Percentiles rank a stretch among this genome's conserved stretches.
phyloP scores from a whole-genome alignment of 2,113 vertebrate genomes.

The Hassar affinis region DNA sequence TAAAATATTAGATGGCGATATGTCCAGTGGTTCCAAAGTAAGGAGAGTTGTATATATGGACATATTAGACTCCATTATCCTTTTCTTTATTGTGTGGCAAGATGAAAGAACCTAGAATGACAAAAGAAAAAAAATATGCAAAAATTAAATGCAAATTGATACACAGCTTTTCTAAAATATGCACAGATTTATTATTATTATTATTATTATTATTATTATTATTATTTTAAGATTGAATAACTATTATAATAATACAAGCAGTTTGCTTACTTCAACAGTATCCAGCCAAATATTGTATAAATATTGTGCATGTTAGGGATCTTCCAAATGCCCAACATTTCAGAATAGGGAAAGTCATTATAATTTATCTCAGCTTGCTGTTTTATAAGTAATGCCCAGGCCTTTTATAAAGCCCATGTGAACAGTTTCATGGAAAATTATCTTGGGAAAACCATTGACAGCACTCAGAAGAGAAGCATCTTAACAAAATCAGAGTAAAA shows the following conservation, averaged over 20 bases:
- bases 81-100: not conserved
- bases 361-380: not conserved
- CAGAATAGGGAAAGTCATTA: not conserved
- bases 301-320: not conserved
- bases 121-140: too few relatives aligned
- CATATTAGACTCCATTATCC: slow-evolving; percentile 28
- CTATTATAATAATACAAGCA: not conserved
- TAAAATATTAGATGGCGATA: too few relatives aligned
- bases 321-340: not conserved
- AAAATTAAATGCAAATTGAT: not conserved
- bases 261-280: not conserved
- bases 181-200: too few relatives aligned
- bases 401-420: not conserved
- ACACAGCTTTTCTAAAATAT: not conserved
- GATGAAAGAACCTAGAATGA: not conserved
- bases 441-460: not conserved
- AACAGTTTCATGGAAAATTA: not conserved
- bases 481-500: too few relatives aligned
- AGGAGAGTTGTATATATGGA: too few relatives aligned
- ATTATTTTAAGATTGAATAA: not conserved
- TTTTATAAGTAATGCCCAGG: not conserved
- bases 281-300: not conserved
- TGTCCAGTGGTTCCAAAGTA: too few relatives aligned
- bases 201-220: not conserved
- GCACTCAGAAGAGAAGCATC: too few relatives aligned